Conservation (phyloP, 2,888 invertebrate genomes). For the Hyles lineata region DNA sequence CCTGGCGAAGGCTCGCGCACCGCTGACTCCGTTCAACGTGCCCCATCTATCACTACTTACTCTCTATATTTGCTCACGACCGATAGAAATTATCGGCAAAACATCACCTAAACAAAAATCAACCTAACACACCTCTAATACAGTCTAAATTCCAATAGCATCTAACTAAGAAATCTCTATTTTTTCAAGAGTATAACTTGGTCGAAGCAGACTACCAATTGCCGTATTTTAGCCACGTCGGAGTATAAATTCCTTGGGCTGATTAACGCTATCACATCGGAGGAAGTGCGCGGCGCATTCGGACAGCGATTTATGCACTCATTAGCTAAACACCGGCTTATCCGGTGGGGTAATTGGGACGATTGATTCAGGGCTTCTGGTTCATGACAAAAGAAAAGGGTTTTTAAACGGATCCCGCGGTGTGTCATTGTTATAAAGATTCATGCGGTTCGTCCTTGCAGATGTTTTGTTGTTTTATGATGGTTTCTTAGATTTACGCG, state of each 20-base stretch:
- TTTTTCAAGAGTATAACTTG: slow-evolving; percentile 50
- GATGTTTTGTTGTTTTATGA: background rate
- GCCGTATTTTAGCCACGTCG: slow-evolving; percentile 65
- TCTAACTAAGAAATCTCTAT: slow-evolving; percentile 46
- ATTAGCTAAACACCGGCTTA: slow-evolving; percentile 74
- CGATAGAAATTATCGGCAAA: slow-evolving; percentile 64
- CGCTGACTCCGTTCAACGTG: slow-evolving; percentile 42
- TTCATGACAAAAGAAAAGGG: slow-evolving; percentile 40
- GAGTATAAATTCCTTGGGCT: slow-evolving; percentile 70
- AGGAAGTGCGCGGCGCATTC: slow-evolving; percentile 57
- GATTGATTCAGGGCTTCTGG: slow-evolving; percentile 63
- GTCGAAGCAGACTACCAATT: slow-evolving; percentile 49
- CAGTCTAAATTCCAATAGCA: background rate
- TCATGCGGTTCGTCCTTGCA: background rate
- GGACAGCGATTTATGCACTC: slow-evolving; percentile 77
- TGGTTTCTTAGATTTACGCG: too few species aligned
- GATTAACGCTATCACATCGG: slow-evolving; percentile 75
- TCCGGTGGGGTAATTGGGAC: slow-evolving; percentile 66
- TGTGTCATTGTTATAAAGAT: slow-evolving; percentile 13
- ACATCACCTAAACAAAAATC: slow-evolving; percentile 38
- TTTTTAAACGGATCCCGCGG: slow-evolving; percentile 13
- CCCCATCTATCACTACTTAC: slow-evolving; percentile 76
- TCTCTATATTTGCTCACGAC: slow-evolving; percentile 71
- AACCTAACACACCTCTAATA: slow-evolving; percentile 39
- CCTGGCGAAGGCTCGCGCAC: slow-evolving; percentile 36